These are phyloP conservation scores for Anas bahamensis DNA, from an alignment of 2,797 vertebrate species.

Conservation along the genomic window DNA sequence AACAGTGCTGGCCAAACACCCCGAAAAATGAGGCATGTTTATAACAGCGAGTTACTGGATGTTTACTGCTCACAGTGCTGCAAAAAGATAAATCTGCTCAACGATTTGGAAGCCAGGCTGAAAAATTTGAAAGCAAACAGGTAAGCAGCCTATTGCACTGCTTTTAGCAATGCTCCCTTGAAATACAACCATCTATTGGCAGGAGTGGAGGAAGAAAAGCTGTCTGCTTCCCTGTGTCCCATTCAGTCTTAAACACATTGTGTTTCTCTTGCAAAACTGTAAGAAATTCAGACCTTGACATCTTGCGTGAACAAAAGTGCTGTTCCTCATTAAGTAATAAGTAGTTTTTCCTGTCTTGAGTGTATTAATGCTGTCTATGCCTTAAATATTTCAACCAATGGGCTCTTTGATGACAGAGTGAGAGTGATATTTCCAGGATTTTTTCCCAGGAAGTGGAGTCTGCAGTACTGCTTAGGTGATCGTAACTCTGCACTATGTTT, in stretches of 20 bases:
- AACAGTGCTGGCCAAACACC: constrained; percentile 94
- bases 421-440: not conserved
- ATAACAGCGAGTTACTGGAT: constrained; percentile 87
- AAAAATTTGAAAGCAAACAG: constrained; percentile 95
- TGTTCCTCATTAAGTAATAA: not conserved
- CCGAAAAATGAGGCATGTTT: constrained; percentile 87
- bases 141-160: constrained; percentile 73
- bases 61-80: constrained; percentile 98
- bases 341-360: not conserved
- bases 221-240: not conserved
- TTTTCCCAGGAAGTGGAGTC: not conserved
- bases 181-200: not conserved
- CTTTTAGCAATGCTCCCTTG: not conserved
- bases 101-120: constrained; percentile 95
- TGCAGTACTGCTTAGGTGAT: not conserved
- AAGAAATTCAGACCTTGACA: not conserved
- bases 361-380: not conserved
- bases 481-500: not conserved
- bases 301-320: not conserved
- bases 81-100: constrained; percentile 95
- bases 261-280: not conserved
- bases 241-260: not conserved
- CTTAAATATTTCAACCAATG: not conserved
- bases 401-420: not conserved
- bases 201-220: not conserved